Base-by-base conservation (phyloP, 2,113 vertebrate genomes). In the Myocastor coypus region DNA sequence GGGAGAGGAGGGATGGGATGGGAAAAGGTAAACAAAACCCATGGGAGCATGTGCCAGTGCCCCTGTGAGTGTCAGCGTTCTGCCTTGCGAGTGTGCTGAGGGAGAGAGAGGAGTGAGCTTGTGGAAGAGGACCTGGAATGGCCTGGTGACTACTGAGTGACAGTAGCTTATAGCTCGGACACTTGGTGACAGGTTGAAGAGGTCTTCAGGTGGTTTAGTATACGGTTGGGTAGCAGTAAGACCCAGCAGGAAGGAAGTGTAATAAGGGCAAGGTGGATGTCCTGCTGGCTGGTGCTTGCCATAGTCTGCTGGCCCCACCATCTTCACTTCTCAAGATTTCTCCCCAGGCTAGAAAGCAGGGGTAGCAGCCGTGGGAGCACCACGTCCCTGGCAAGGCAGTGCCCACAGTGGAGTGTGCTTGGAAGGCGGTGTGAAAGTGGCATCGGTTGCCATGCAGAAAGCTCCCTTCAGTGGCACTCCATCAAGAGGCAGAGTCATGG, bases 81-180 rank as follows among this genome's bases (percentile, higher is more conserved):
- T 12, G n/a, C 22, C 8, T 7, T n/a, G 34, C 34, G n/a, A 6
- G n/a, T 4, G 69, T 22, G 11, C n/a, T 86, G 85, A 92, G 81
- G 17, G 16, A 80, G 46, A 26, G 5, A 42, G 40, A 61, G 34
- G 34, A 84, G 63, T 50, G 17, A 93, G 57, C 32, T 52, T 42
- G 34, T 19, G 11, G 83, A 50, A 78, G 91, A 64, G 61, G 19
- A 24, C 13, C 26, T 24, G 19, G 7, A 66, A 55, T 17, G 91
- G 34, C 81, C 66, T 89, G 46, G 46, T 92, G 40, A 46, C 75
- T 19, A 82, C 50, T 20, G 84, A 89, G 40, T 92, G 57, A 81
- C 6, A 75, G 68, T 85, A 81, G 64, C 92, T 73, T 50, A 24
- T 30, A 85, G 71, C 28, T 34, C 37, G 46, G 55, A 73, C n/a